Evolutionary conservation across 1,140 invertebrate species (phyloP).

Genomic region (Camponotus vicinus): DNA sequence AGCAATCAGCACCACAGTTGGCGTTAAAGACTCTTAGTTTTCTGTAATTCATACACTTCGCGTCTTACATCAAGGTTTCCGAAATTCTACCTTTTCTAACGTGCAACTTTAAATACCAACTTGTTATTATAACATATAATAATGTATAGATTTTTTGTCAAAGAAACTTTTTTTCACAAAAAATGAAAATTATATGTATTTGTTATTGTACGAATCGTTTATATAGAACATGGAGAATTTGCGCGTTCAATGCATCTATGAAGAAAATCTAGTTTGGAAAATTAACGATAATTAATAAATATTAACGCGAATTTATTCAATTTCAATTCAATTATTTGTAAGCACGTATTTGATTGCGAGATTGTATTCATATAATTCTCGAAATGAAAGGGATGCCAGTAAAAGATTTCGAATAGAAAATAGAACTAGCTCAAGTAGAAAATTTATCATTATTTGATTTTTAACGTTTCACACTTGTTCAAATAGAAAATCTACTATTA

Average conservation of each 20-base stretch:
- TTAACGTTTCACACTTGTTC: not conserved
- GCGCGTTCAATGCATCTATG: not conserved
- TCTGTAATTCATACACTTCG: not conserved
- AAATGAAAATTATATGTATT: too few species aligned
- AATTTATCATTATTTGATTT: too few species aligned
- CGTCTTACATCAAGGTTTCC: not conserved
- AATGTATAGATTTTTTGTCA: not conserved
- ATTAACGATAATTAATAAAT: too few species aligned
- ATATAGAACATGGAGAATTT: not conserved
- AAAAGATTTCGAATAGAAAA: not conserved
- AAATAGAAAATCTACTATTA: not conserved
- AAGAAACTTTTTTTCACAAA: too few species aligned
- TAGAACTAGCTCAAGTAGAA: too few species aligned
- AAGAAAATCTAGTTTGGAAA: not conserved
- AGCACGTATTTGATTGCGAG: not conserved
- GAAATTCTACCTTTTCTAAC: not conserved
- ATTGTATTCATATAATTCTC: not conserved
- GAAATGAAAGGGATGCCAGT: not conserved
- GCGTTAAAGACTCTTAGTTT: not conserved
- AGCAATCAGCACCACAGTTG: not conserved
- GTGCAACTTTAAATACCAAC: not conserved
- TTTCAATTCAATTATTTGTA: not conserved
- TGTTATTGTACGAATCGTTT: not conserved
- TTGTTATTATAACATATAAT: not conserved
- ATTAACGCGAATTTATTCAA: too few species aligned